phyloP scores from a whole-genome alignment of 1,140 invertebrate genomes.

The Pseudoatta argentina region DNA sequence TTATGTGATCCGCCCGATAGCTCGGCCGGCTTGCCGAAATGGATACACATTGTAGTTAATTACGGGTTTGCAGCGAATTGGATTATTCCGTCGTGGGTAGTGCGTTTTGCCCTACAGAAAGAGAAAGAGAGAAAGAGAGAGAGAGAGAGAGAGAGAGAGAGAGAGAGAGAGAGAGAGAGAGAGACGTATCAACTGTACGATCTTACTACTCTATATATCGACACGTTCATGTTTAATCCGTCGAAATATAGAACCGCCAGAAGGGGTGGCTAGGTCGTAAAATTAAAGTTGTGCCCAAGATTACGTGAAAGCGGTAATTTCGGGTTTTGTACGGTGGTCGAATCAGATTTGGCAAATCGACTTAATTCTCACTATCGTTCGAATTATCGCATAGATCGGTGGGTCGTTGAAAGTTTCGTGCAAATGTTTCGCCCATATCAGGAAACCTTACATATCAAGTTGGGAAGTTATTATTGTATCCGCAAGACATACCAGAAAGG shows the following conservation, averaged over 20 bases:
- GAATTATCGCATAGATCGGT: not conserved
- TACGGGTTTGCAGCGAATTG: slow-evolving; percentile 69
- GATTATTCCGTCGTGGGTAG: slow-evolving; percentile 59
- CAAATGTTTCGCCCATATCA: not conserved
- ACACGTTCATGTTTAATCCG: slow-evolving; percentile 55
- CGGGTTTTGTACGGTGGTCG: slow-evolving; percentile 36
- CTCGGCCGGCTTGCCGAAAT: slow-evolving; percentile 68
- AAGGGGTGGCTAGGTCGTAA: slow-evolving; percentile 23
- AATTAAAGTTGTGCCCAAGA: slow-evolving; percentile 44
- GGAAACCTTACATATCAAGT: not conserved
- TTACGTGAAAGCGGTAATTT: slow-evolving; percentile 19
- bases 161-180: not conserved
- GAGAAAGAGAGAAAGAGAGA: not conserved
- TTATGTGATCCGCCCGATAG: slow-evolving; percentile 72
- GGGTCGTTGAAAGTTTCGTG: not conserved
- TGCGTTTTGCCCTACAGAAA: slow-evolving; percentile 18
- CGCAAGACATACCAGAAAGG: not conserved
- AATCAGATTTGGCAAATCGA: slow-evolving; percentile 45
- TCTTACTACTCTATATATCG: slow-evolving; percentile 58
- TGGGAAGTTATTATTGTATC: not conserved
- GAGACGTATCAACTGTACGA: slow-evolving; percentile 52
- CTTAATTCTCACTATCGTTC: not conserved
- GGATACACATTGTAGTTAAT: slow-evolving; percentile 78
- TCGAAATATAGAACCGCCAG: slow-evolving; percentile 45
- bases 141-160: not conserved